A percentile compares a stretch with the other conserved stretches of the same genome.
Conservation (phyloP, 1,140 invertebrate genomes). For the Proctacanthus coquilletti region DNA sequence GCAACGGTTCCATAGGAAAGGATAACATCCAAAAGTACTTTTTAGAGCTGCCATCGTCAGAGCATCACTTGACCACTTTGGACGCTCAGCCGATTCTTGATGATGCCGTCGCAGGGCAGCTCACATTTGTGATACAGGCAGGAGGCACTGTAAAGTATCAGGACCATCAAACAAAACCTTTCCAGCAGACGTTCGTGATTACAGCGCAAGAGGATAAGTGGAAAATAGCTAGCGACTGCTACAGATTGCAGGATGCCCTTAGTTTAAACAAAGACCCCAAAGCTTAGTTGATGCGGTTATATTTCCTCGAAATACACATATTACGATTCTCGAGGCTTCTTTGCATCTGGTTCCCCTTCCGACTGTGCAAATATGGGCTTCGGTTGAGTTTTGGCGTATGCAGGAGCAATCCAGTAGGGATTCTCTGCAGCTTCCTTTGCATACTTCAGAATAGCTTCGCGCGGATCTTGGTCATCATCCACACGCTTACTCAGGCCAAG, state of each 20-base stretch:
- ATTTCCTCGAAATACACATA: neutral
- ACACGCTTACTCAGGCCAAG: constrained; percentile 85
- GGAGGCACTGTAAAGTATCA: constrained; percentile 55
- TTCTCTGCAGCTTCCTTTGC: constrained; percentile 94
- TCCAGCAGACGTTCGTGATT: constrained; percentile 68
- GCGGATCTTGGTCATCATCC: constrained; percentile 90
- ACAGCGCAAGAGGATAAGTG: constrained; percentile 70
- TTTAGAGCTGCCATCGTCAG: constrained; percentile 52
- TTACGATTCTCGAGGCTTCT: constrained; percentile 8
- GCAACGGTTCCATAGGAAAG: constrained; percentile 55
- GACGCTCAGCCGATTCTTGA: constrained; percentile 66
- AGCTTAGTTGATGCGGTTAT: too few species aligned
- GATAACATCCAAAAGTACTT: constrained; percentile 65
- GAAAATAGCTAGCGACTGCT: constrained; percentile 77
- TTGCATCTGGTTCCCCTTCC: constrained; percentile 13
- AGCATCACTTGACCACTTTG: constrained; percentile 50
- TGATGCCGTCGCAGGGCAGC: constrained; percentile 45
- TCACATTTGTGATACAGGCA: constrained; percentile 58
- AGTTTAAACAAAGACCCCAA: too few species aligned
- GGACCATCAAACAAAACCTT: constrained; percentile 39
- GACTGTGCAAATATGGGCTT: constrained; percentile 47
- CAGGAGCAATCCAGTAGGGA: constrained; percentile 91
- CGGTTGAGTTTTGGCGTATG: constrained; percentile 75
- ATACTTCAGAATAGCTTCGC: constrained; percentile 91
- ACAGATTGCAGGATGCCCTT: constrained; percentile 55